phyloP scores from a whole-genome alignment of 2,888 invertebrate genomes.

The Philopedon plagiatum region DNA sequence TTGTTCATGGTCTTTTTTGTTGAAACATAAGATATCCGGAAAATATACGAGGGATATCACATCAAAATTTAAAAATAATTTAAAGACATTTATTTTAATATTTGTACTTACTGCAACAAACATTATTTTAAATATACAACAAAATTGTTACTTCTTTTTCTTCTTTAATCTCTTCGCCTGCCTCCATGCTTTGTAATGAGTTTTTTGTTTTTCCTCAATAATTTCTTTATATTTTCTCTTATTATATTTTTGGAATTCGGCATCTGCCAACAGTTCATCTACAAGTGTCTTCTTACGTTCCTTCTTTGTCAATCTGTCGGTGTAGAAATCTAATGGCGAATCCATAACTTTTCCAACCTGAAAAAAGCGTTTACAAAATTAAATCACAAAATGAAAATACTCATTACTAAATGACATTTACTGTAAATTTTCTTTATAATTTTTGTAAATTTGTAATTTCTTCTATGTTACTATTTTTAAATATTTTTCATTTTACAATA shows the following conservation, averaged over 20 bases:
- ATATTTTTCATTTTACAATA: too few species aligned
- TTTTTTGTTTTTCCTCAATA: conserved; percentile 78
- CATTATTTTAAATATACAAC: conserved; percentile 1
- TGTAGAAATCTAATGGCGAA: conserved; percentile 89
- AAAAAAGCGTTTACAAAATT: conserved; percentile 52
- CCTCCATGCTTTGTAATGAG: conserved; percentile 78
- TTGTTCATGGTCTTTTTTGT: too few species aligned
- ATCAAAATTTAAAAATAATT: too few species aligned
- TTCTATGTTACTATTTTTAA: too few species aligned
- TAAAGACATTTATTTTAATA: background rate
- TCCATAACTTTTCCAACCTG: conserved; percentile 88
- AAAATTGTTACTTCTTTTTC: conserved; percentile 29
- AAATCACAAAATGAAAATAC: too few species aligned
- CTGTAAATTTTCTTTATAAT: too few species aligned
- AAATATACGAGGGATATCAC: too few species aligned
- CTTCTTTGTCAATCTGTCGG: conserved; percentile 85
- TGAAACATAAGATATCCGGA: too few species aligned
- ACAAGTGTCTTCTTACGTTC: conserved; percentile 91
- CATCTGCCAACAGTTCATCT: conserved; percentile 93
- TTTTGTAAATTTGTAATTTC: too few species aligned
- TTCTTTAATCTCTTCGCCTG: conserved; percentile 75
- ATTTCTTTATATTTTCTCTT: conserved; percentile 87
- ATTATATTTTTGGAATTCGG: conserved; percentile 85
- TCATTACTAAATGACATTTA: too few species aligned
- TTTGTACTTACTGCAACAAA: background rate